Conservation (phyloP, 2,888 invertebrate genomes). For the Meteorus colon region DNA sequence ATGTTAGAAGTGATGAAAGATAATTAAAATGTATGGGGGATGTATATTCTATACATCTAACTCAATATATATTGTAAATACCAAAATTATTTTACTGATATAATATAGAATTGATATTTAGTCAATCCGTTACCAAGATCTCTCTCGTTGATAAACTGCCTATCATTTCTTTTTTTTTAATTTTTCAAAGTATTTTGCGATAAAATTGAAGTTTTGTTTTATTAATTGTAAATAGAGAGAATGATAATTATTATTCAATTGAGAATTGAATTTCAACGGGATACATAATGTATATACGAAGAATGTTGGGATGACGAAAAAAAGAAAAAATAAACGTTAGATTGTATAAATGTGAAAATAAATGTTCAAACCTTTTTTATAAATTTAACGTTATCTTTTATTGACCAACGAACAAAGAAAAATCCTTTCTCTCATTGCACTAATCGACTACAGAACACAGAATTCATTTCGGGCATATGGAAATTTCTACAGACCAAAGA, state of each 20-base stretch:
- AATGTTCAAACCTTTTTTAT: constrained; percentile 60
- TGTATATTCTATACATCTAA: constrained; percentile 51
- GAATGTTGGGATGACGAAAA: constrained; percentile 21
- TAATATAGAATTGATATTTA: constrained; percentile 48
- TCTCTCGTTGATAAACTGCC: constrained; percentile 40
- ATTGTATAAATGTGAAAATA: constrained; percentile 58
- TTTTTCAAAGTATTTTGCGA: constrained; percentile 42
- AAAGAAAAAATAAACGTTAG: constrained; percentile 30
- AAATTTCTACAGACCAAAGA: constrained; percentile 50
- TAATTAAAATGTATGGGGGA: constrained; percentile 43
- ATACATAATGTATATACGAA: constrained; percentile 49
- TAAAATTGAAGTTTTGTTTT: constrained; percentile 6
- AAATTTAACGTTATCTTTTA: constrained; percentile 30
- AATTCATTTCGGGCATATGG: not conserved
- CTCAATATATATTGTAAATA: constrained; percentile 35
- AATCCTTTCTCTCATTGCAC: not conserved
- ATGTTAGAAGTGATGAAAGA: constrained; percentile 36
- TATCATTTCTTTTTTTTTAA: not conserved
- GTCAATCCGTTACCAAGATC: constrained; percentile 45
- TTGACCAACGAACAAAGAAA: not conserved
- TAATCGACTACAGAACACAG: too few species aligned
- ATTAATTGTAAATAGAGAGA: constrained; percentile 15
- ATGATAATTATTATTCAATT: constrained; percentile 24
- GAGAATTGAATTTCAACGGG: constrained; percentile 23
- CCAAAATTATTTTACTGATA: constrained; percentile 35